Evolutionary conservation across 2,113 vertebrate species (phyloP).

Genomic region (Laticauda colubrina): DNA sequence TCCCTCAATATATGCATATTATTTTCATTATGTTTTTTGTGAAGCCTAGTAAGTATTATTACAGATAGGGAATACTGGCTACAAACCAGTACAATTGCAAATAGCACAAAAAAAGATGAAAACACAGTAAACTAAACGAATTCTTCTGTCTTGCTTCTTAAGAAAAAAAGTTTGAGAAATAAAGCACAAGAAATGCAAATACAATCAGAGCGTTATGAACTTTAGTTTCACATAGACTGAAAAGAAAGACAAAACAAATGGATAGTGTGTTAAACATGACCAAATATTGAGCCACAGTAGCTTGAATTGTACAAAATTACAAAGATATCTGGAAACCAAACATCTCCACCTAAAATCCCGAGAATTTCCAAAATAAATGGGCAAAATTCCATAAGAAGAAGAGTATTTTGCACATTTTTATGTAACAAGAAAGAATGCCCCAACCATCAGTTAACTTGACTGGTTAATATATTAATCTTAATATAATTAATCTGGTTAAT

Average conservation of each 20-base stretch:
- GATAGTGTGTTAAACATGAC: background rate
- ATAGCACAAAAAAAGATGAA: background rate
- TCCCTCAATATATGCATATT: background rate
- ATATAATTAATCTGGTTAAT: background rate
- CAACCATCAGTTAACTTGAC: background rate
- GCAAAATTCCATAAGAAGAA: background rate
- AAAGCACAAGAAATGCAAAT: background rate
- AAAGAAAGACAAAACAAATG: background rate
- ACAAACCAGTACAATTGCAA: background rate
- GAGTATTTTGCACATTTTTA: background rate
- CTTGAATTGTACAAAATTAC: background rate
- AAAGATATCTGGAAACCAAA: background rate
- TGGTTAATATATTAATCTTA: background rate
- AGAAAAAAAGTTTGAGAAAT: background rate
- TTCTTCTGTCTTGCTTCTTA: background rate
- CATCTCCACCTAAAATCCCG: background rate
- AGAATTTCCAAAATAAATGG: background rate
- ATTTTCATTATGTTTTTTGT: background rate
- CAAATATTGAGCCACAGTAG: background rate
- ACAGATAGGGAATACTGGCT: background rate
- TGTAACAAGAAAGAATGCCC: background rate
- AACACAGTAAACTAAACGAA: background rate
- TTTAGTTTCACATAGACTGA: background rate
- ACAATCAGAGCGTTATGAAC: background rate
- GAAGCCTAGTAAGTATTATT: background rate